Conservation (phyloP, 1,140 invertebrate genomes). For the Brachionus rubens region DNA sequence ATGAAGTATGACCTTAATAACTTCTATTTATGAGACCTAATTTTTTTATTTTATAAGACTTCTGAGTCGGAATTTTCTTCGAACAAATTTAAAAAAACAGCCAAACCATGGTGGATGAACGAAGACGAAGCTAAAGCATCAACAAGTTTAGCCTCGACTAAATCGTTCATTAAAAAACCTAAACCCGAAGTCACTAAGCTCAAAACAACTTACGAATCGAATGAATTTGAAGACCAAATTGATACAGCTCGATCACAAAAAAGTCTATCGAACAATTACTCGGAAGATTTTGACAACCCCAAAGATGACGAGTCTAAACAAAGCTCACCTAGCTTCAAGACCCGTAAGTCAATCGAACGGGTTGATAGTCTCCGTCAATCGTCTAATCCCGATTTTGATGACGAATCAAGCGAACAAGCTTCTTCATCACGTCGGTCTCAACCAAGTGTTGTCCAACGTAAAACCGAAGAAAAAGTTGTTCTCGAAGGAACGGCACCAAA, state of each 20-base stretch:
- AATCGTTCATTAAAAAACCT: not conserved
- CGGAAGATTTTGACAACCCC: constrained; percentile 15
- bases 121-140: not conserved
- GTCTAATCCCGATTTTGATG: not conserved
- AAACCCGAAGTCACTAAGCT: constrained; percentile 5
- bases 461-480: not conserved
- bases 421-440: not conserved
- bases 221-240: not conserved
- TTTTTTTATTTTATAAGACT: not conserved
- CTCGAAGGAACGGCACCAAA: not conserved
- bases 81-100: not conserved
- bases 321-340: not conserved
- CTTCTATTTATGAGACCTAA: too few species aligned
- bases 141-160: not conserved
- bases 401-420: not conserved
- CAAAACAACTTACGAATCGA: not conserved
- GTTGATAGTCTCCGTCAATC: not conserved
- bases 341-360: not conserved
- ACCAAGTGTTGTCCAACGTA: not conserved
- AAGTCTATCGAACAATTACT: not conserved
- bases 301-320: not conserved
- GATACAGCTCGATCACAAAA: not conserved
- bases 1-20: not conserved
- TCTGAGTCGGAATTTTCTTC: constrained; percentile 17
- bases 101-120: constrained; percentile 34